Evolutionary conservation across 2,797 vertebrate genomes (phyloP).

Genomic region (Megalops cyprinoides): DNA sequence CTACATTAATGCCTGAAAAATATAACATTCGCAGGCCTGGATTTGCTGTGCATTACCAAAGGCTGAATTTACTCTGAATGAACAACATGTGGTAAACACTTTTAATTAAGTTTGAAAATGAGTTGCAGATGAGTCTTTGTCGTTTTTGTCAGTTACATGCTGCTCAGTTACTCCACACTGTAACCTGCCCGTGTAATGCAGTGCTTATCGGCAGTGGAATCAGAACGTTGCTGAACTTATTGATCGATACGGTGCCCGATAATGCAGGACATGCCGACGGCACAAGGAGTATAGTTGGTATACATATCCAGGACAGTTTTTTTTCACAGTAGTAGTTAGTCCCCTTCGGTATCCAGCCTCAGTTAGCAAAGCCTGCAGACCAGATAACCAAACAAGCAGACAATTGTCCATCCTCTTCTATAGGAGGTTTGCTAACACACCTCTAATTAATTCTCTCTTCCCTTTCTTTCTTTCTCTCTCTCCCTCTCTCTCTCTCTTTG

Average conservation of each 20-base stretch:
- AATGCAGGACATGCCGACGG: background rate
- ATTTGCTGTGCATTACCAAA: background rate
- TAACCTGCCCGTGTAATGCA: background rate
- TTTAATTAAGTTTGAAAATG: background rate
- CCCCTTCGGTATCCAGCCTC: background rate
- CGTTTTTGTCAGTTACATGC: too few relatives aligned
- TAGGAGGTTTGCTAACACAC: too few relatives aligned
- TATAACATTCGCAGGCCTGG: background rate
- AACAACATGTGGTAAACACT: background rate
- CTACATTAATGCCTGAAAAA: background rate
- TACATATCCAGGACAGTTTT: background rate
- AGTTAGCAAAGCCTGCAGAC: background rate
- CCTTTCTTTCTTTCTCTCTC: too few relatives aligned
- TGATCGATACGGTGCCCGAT: too few relatives aligned
- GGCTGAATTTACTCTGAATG: background rate
- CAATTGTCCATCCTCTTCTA: too few relatives aligned
- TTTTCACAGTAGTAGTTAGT: background rate
- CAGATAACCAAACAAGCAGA: too few relatives aligned
- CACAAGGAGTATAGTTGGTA: background rate
- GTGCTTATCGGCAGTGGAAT: background rate
- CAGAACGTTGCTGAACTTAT: too few relatives aligned
- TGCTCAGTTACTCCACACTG: background rate
- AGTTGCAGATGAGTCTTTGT: background rate
- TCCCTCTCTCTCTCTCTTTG: too few relatives aligned
- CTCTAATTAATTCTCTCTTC: too few relatives aligned